Base-by-base conservation (phyloP, 2,113 vertebrate species). In the Ardeotis arabs region DNA sequence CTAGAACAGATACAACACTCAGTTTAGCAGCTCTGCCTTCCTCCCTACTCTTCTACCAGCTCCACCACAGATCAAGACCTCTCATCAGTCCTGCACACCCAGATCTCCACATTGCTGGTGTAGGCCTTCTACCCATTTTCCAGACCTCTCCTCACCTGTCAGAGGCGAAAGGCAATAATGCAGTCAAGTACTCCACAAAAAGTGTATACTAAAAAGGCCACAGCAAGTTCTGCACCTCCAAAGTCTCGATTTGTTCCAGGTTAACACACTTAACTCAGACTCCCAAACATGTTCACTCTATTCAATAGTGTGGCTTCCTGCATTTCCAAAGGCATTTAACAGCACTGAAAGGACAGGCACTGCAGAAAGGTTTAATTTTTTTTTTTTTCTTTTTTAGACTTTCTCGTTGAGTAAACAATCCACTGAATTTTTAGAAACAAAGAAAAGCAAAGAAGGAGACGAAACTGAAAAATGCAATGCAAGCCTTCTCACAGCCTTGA, bases 1-100 rank as follows among this genome's bases (percentile, higher is more conserved):
- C 99, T 99, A 97, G 49, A 98, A 96, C 37, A 90, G 95, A 88
- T 3, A 77, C 45, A 89, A 39, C 89, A 79, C 67, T 83, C 66
- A 90, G 70, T 81, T 94, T 23, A 93, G 88, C 91, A 95, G 69
- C 31, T 87, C 56, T 44, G 15, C 50, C 47, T 70, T 63, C n/a
- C 53, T 69, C 67, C 45, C 53, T n/a, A 2, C 17, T 72, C 74
- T 63, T 64, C 13, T 10, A 59, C 14, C n/a, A 70, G 60, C 49
- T 13, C 19, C 68, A 45, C 7, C 21, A 68, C 14, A 24, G 33
- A 66, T 5, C 0, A 10, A 73, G 14, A 50, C 14, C 37, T 76
- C 53, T 35, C 76, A 84, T 23, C 4, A 5, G 37, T 79, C 53
- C 67, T 58, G 44, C 77, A 89, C 24, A 67, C 47, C 41, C 87